Evolutionary conservation across 2,113 vertebrate species (phyloP), one percentile per base, ranked within the genome.

Genomic region (Neolamprologus sp.): DNA sequence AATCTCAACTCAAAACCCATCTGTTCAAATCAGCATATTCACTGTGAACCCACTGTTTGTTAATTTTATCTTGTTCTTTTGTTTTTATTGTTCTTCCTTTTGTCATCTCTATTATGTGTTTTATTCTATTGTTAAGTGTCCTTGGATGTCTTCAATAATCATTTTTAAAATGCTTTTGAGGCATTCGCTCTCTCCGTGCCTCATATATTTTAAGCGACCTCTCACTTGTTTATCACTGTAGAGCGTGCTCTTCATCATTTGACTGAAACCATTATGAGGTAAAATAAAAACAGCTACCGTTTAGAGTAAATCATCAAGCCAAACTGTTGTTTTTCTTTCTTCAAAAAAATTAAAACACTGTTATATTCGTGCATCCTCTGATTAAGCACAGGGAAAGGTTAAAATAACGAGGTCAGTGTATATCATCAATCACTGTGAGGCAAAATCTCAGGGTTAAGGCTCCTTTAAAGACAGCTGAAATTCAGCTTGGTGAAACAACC

Each of bases 221-320:
- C 53, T 47, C 13, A 92, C 91, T 87, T 83, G 81, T 86, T 63
- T 92, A 40, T 94, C 90, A 51, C 53, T 9, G 83, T 53, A 28
- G 73, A 95, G 93, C 1, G 68, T 84, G 82, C 45, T 93, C 84
- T 90, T 94, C 84, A 92, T 91, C 88, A 92, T 80, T 8, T 86
- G 90, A 58, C 47, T 89, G 10, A 94, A 88, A 37, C 89, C 90
- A 19, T 87, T 93, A 91, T 94, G 80, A 73, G 79, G 81, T 16
- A 19, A 80, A 16, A 68, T 45, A 80, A 16, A 47, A 7, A 75
- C 63, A 40, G 19, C 3, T 68, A 40, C 33, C 0, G 0, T 68
- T 4, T 21, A 68, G 19, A 68, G 19, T 68, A 68, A 68, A 71
- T 71, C n/a, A 71, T 71, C 63, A 71, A 68, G 35, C 33, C n/a